Base-by-base conservation (phyloP, 2,888 invertebrate species). In the Eledone cirrhosa region DNA sequence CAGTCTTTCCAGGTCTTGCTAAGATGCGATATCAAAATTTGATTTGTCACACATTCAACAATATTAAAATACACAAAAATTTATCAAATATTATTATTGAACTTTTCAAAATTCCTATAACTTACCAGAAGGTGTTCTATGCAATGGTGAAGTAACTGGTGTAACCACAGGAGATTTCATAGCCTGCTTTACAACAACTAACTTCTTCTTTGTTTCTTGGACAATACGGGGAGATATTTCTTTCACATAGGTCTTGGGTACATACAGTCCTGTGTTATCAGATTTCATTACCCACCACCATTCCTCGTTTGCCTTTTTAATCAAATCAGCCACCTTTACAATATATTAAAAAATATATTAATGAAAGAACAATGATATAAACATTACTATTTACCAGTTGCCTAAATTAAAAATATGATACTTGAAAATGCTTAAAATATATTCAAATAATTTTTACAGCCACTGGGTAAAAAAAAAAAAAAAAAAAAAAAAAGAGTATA, bases 271-370 rank as follows among this genome's bases (percentile, higher is more conserved):
- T 0, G 94, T 94, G 0, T 98, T 95, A 88, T 96, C 96, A 0
- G 94, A 94, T 90, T 97, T 97, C 22, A 97, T 93, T n/a, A 98
- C 96, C 86, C 96, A 96, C 99, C 99, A 99, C 99, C 99, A 99
- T 90, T 99, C 99, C 0, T 95, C 94, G 91, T 98, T 99, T 13
- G 97, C 97, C 92, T 97, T 97, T 89, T 95, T 96, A 82, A 99
- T 93, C 0, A 99, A 92, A 88, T 97, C 94, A 95, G 99, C 96
- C 2, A 94, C 93, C 92, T 93, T 41, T 41, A 11, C 3, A 41
- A 41, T 41, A n/a, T 41, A 41, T 41, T 11, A 41, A 8, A 11
- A 11, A 41, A 41, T 41, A 41, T 41, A 41, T 11, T 8, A 41
- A 41, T 41, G 41, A 41, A 41, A 2, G 5, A 41, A 3, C 41